Evolutionary conservation across 2,113 vertebrate species (phyloP), one percentile per base, ranked within the genome.

Genomic region (Bufo gargarizans): DNA sequence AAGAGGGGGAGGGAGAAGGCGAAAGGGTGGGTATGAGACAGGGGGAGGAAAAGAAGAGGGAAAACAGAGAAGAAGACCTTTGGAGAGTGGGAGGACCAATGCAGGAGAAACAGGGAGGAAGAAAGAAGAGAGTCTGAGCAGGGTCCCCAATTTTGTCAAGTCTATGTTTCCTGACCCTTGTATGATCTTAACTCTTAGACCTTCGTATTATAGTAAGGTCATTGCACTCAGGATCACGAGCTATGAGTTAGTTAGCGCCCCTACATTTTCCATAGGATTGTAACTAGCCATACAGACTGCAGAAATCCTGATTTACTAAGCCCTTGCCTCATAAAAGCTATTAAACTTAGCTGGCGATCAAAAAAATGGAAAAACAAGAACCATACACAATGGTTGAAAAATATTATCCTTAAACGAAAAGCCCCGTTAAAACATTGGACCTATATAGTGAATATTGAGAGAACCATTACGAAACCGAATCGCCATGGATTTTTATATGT

Each of bases 21-120:
- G 77, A 71, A 84, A 69, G 82, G 87, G 82, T 77, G 82, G 82
- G 87, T 83, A 80, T 83, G 80, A 88, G 71, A 83, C 79, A 83
- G 71, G 79, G 77, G 87, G 87, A 89, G 72, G 87, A 84, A 84
- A 89, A 84, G 74, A 89, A 59, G 72, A 77, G 81, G 72, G 87
- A 72, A 77, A 84, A 88, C 47, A 77, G 71, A 74, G 72, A 76
- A 50, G 13, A 45, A 78, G 87, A 88, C 80, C 80, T 83, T 88
- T 88, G 50, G 80, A 89, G 82, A 89, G 87, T 84, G 81, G 87
- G 87, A 84, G 82, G 87, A 84, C 69, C 56, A 81, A 81, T 81
- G 86, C 53, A 76, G 79, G 79, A 69, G 82, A 77, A 69, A 55
- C 55, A 65, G 69, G 77, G 43, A 59, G 59, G 81, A 77, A 22